Evolutionary conservation across 1,140 invertebrate species (phyloP), one percentile per base, ranked within the genome.

Genomic region (Drosophila santomea): DNA sequence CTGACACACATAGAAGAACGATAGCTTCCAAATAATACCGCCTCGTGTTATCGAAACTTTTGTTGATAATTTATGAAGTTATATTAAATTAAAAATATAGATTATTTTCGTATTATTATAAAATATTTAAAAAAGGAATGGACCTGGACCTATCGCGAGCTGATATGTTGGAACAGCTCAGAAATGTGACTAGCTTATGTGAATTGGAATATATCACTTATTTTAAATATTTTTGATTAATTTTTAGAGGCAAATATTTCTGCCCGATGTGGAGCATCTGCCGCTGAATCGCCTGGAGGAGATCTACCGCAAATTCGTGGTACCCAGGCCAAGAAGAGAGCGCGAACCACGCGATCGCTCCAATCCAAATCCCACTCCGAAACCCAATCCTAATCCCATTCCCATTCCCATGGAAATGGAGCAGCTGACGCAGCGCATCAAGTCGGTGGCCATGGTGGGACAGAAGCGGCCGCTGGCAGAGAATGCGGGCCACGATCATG

Each of bases 301-400:
- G 12, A 75, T 88, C 20, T 88, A 82, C 20, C 44, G 59, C 5
- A 36, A 35, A 7, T 85, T 86, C 8, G 60, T 74, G 6, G 50
- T 81, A 7, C 74, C 82, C 2, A 61, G 51, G 0, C 83, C 82
- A 1, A 69, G 35, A 11, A 60, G 82, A 8, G 52, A 78, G 28
- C 74, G 82, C 8, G 48, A 78, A n/a, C 67, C 59, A 0, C 73
- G 75, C 38, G 39, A 75, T 14, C 74, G 62, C 2, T 10, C 11
- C 58, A 39, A 14, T 32, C 32, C 32, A 32, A 32, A 8, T 7
- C 28, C 7, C 28, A 2, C 1, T 41, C 4, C 5, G 5, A 57
- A 17, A 32, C 7, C 12, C 2, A 12, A 5, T 23, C 3, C 20
- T 14, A 35, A 8, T 28, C 11, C 47, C 8, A 15, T n/a, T n/a